Evolutionary conservation across 2,113 vertebrate species (phyloP), one percentile per base, ranked within the genome.

Genomic region (Mystacornis crossleyi): DNA sequence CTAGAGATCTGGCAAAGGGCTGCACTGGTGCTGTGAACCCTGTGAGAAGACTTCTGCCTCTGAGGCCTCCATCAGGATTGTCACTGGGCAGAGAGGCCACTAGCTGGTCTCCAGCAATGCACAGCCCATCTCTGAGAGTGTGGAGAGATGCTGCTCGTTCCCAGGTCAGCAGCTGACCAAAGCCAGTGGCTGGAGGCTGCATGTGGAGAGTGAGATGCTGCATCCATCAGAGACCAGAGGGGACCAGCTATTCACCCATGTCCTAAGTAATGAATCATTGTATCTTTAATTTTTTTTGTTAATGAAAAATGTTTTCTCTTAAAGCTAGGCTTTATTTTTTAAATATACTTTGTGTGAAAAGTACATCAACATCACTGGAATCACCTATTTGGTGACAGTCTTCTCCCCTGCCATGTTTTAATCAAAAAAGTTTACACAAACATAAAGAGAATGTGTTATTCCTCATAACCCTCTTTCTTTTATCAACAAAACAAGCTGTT

Each of bases 341-440:
- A 94, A 81, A 64, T n/a, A 26, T 24, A 40, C 9, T 53, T 75
- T 15, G 19, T 40, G 60, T 55, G 65, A 71, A 95, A 94, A 90
- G 81, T 15, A 20, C 25, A 40, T 53, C 43, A 89, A 3, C 33
- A 81, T 42, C 38, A 10, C 45, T 55, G 47, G 40, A 47, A 83
- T 58, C 58, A 38, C 43, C 42, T 66, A 4, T 74, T 92, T 90
- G 67, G 85, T 78, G 69, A 55, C 58, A 92, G 42, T 89, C 86
- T n/a, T 90, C 64, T 82, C 31, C 45, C 64, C 43, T 90, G 36
- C 17, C 31, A 71, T 60, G 43, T 89, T 96, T 94, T 86, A 93
- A 96, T 83, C 79, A 86, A 91, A 60, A 60, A 93, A 86, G 51
- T 81, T 90, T 94, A 88, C 47, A 45, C 58, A 95, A 73, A 72